Evolutionary conservation across 2,797 vertebrate species (phyloP), one percentile per base, ranked within the genome.

Genomic region (Micropoecilia bifurca): DNA sequence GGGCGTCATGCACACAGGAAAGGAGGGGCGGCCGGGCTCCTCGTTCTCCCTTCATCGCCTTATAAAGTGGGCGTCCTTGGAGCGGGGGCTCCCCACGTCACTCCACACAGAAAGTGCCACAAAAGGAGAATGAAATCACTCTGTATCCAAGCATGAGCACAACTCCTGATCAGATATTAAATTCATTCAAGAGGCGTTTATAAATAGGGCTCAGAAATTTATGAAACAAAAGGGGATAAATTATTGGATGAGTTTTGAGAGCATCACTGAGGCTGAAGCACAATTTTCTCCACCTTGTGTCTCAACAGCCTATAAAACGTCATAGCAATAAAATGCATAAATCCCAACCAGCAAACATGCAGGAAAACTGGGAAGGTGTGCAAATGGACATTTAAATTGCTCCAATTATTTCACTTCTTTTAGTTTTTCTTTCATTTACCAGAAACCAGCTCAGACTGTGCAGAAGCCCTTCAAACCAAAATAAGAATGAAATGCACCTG

Each of bases 21-120:
- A 28, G 43, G 57, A 33, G 80, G 78, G 83, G 81, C 87, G 91
- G 91, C 80, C 76, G 93, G 91, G 88, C 92, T 89, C 89, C 81
- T 82, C 81, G 77, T 82, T 82, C 81, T 88, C 86, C 78, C 83
- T 83, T 78, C 80, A 90, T 86, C 88, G 77, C 94, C 94, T 91
- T 93, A 90, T 93, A 87, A 85, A 94, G 93, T 68, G 92, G 87
- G 87, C 83, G 87, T 89, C 91, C 91, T 88, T 82, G 0, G 73
- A 87, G 82, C 10, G 48, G 80, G 73, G 28, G 78, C 61, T 6
- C 73, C 83, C 80, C 78, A 89, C 90, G 90, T 94, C 93, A 95
- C 81, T 50, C 43, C 59, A 89, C 71, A 80, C 61, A 83, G 1
- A 85, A 73, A 83, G 84, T 55, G 73, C 88, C 86, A 77, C 86